Evolutionary conservation across 2,113 vertebrate species (phyloP), one percentile per base, ranked within the genome.

Genomic region (Tenebrosternarchus preto): DNA sequence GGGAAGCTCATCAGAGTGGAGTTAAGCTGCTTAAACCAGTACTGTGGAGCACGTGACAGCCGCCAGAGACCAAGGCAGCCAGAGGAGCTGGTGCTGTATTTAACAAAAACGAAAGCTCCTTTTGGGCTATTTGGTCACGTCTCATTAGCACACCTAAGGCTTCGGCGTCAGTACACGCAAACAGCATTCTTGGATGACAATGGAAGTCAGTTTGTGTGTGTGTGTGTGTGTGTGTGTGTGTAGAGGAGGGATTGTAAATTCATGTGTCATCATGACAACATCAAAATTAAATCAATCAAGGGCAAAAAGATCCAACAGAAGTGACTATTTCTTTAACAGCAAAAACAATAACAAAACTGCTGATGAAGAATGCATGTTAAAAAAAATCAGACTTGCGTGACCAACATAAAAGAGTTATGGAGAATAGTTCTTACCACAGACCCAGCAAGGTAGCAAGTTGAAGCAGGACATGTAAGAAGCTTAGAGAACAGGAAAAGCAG

Each of bases 1-100:
- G 6, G 43, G 46, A 72, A 84, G 73, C 78, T 74, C 46, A 78
- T 81, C 80, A 78, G 71, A 71, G 43, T 31, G 79, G 71, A 80
- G 67, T 75, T 67, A 81, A 76, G 72, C 80, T 76, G 63, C 55
- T 56, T 75, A 72, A 78, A 68, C 67, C 60, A 68, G 73, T 53
- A 55, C 22, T 36, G 68, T 19, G 22, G 61, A 63, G 63, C 71
- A 53, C 0, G 29, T 20, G 33, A 29, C 63, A 24, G 17, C 63
- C 20, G 24, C 5, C 50, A 15, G 4, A 56, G n/a, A 19, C 20
- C 5, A 27, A 24, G 74, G 8, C 19, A 53, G 24, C 63, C 19
- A 2, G 27, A 39, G 63, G 17, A 17, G 12, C n/a, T 4, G 19
- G 4, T 46, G n/a, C 11, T 55, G 73, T 53, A 20, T 31, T 76